These are phyloP conservation scores for Caenorhabditis latens DNA, from an alignment of 1,140 invertebrate genomes.

Conservation along the genomic window DNA sequence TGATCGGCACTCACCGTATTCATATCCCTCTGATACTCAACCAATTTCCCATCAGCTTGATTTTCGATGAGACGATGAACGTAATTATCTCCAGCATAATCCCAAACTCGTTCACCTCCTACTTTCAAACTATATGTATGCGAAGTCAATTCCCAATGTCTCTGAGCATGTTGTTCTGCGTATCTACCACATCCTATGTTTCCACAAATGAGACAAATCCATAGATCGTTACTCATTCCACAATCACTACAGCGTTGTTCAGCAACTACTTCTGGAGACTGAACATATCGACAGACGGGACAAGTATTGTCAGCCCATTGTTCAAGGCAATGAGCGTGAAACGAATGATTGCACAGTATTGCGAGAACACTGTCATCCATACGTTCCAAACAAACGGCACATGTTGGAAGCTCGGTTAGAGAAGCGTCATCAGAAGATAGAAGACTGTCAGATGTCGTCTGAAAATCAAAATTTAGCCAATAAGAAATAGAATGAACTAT, in stretches of 20 bases:
- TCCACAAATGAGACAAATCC: slow-evolving; percentile 99
- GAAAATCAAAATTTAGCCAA: not conserved
- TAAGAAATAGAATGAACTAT: not conserved
- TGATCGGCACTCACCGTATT: slow-evolving; percentile 4
- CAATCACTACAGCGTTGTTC: slow-evolving; percentile 89
- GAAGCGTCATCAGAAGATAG: slow-evolving; percentile 80
- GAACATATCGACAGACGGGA: slow-evolving; percentile 83
- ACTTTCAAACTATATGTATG: slow-evolving; percentile 97
- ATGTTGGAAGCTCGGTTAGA: slow-evolving; percentile 95
- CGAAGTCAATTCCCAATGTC: slow-evolving; percentile 92
- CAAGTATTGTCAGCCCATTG: slow-evolving; percentile 94
- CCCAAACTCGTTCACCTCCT: slow-evolving; percentile 96
- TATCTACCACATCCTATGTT: slow-evolving; percentile 95
- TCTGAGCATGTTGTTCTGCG: slow-evolving; percentile 83
- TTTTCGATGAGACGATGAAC: slow-evolving; percentile 81
- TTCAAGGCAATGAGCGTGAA: slow-evolving; percentile 92
- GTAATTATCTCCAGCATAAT: slow-evolving; percentile 96
- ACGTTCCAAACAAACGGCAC: slow-evolving; percentile 94
- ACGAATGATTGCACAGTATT: slow-evolving; percentile 97
- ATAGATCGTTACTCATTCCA: slow-evolving; percentile 84
- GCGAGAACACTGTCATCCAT: slow-evolving; percentile 94
- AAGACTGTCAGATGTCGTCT: slow-evolving; percentile 51
- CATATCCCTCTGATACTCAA: slow-evolving; percentile 81
- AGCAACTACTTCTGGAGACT: slow-evolving; percentile 88
- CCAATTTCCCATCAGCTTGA: slow-evolving; percentile 89